A percentile compares a stretch with the other conserved stretches of the same genome.
These are phyloP conservation scores for Lasioglossum baleicum DNA, from an alignment of 1,140 invertebrate genomes.

Conservation along the genomic window DNA sequence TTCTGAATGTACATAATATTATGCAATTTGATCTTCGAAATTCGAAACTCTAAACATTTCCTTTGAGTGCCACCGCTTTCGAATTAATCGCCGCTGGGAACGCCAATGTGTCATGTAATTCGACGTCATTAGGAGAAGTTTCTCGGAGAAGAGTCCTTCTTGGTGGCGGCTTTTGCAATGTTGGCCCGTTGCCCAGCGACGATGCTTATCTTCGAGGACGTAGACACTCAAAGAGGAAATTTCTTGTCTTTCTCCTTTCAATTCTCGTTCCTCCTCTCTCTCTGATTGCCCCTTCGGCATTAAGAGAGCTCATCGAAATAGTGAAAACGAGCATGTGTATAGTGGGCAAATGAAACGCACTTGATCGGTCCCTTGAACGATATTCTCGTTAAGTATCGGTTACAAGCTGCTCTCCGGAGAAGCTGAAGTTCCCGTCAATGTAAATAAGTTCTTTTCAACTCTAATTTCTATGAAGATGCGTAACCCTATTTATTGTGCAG, in stretches of 20 bases:
- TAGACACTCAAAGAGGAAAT: slow-evolving; percentile 4
- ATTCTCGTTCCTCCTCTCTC: background rate
- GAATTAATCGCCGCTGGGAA: background rate
- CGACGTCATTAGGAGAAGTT: background rate
- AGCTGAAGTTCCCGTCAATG: too few species aligned
- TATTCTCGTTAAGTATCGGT: too few species aligned
- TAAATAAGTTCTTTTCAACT: too few species aligned
- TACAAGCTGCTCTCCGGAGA: too few species aligned
- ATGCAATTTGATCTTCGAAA: too few species aligned
- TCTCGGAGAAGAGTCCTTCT: background rate
- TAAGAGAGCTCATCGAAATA: slow-evolving; percentile 14
- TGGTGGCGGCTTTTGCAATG: background rate
- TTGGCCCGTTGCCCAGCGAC: background rate
- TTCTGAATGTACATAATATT: too few species aligned
- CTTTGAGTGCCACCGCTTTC: too few species aligned
- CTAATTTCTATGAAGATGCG: too few species aligned
- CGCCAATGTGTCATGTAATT: background rate
- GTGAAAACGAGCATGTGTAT: background rate
- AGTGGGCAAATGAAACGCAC: too few species aligned
- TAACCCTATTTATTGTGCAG: too few species aligned
- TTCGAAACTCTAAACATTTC: too few species aligned
- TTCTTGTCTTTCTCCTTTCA: background rate
- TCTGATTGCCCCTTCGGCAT: background rate
- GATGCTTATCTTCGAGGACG: slow-evolving; percentile 10
- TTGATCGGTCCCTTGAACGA: too few species aligned